Conservation (phyloP, 2,113 vertebrate species). For the Ptilorrhoa leucosticta region DNA sequence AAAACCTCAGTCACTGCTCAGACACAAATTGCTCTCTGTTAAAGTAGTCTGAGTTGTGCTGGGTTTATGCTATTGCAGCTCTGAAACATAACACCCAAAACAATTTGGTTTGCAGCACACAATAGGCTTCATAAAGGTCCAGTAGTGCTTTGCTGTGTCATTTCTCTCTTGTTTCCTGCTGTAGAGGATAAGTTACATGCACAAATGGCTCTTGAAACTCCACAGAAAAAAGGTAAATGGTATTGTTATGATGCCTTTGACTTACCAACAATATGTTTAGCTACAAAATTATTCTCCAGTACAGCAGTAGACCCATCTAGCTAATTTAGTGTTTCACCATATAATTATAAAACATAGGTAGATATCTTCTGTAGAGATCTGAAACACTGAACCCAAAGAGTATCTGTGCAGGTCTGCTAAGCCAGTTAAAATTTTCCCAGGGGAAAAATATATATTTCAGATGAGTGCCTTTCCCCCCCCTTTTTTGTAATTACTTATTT, state of each 20-base stretch:
- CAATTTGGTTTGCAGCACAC: background rate
- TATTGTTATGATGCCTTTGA: background rate
- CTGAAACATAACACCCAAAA: background rate
- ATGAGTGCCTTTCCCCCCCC: fast-evolving
- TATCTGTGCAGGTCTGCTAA: background rate
- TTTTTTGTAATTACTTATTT: background rate
- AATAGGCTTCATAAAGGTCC: background rate
- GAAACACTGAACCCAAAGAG: background rate
- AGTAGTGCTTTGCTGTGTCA: background rate
- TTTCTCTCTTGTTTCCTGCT: background rate
- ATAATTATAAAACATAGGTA: background rate
- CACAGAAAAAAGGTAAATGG: background rate
- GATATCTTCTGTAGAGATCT: background rate
- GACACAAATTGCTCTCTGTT: background rate
- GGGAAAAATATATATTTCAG: background rate
- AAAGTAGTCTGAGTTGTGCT: background rate
- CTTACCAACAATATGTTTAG: background rate
- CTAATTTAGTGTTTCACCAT: background rate
- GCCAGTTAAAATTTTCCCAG: background rate
- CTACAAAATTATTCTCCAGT: background rate
- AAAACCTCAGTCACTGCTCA: background rate
- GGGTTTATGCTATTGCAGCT: background rate
- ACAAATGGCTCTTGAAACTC: background rate
- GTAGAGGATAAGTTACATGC: background rate
- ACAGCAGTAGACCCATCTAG: background rate